Evolutionary conservation across 2,888 invertebrate species (phyloP), one percentile per base, ranked within the genome.

Genomic region (Callosobruchus maculatus): DNA sequence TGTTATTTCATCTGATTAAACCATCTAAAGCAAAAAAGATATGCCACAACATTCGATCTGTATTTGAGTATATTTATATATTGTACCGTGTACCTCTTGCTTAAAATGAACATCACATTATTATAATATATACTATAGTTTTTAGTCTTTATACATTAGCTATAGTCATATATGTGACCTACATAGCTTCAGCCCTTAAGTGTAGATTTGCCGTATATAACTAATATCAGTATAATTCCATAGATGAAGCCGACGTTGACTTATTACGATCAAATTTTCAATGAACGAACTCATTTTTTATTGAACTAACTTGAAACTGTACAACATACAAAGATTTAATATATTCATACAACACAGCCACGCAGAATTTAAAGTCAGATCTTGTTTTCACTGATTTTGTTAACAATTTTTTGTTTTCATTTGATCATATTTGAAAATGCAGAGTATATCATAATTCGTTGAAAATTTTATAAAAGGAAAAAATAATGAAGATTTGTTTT

Each of bases 1-100:
- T 68, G 68, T 21, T 68, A 68, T 68, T 68, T 68, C 67, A 68
- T 68, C 13, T 68, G 9, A 68, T 69, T 72, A 49, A 49, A 49
- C 49, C 49, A 49, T 7, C 49, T 49, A 49, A 49, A 49, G 49
- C 49, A 49, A 49, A 49, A 26, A 49, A 49, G 49, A 49, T 49
- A 49, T 49, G 49, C 49, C 49, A 49, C 49, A 49, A 49, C 13
- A 18, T 49, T 49, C 49, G 49, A 49, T 49, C 49, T 49, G 49
- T 49, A 18, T 49, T 49, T 49, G 49, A 18, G 49, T 49, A 49
- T 49, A 49, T 49, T 49, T 18, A 49, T 49, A 18, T 49, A 49
- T 49, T 49, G 49, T 49, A 49, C 49, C 49, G 18, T 49, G 18
- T 49, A 49, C 49, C 49, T 49, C 49, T n/a, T 49, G 49, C 49